These are phyloP conservation scores for human DNA, from an alignment of 2,113 vertebrate species.

Conservation along the genomic window DNA sequence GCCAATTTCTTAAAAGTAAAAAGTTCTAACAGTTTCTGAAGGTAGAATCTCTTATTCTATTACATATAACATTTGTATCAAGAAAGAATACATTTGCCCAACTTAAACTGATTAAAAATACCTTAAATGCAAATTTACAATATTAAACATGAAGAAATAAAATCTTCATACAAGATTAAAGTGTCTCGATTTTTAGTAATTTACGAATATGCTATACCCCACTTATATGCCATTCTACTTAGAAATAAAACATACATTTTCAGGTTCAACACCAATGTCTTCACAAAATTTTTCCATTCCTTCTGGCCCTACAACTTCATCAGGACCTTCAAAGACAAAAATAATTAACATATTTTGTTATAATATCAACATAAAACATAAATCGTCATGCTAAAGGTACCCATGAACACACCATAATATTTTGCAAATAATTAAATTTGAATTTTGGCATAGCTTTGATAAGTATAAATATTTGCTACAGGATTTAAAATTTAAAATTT, in stretches of 20 bases:
- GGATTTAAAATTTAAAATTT: neutral
- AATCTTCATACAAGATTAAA: conserved; percentile 37
- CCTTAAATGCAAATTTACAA: conserved; percentile 30
- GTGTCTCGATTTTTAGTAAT: conserved; percentile 42
- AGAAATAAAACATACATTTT: conserved; percentile 92
- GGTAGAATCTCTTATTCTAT: conserved; percentile 8
- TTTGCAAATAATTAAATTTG: conserved; percentile 34
- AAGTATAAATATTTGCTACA: neutral
- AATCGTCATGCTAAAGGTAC: conserved; percentile 33
- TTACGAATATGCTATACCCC: conserved; percentile 59
- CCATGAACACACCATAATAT: neutral
- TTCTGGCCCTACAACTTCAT: conserved; percentile 96
- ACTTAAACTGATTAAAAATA: conserved; percentile 48
- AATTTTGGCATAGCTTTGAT: conserved; percentile 34
- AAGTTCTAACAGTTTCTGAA: conserved; percentile 46
- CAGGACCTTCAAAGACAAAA: conserved; percentile 87
- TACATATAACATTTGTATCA: conserved; percentile 45
- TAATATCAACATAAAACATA: conserved; percentile 53
- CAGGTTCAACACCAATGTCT: conserved; percentile 96
- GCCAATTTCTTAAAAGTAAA: conserved; percentile 55
- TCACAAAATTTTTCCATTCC: conserved; percentile 99
- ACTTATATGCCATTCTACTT: conserved; percentile 15
- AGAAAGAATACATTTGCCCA: conserved; percentile 12
- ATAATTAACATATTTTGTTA: conserved; percentile 63
- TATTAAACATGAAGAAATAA: conserved; percentile 45